phyloP scores from a whole-genome alignment of 2,888 invertebrate genomes.

The Amphipyra tragopoginis region DNA sequence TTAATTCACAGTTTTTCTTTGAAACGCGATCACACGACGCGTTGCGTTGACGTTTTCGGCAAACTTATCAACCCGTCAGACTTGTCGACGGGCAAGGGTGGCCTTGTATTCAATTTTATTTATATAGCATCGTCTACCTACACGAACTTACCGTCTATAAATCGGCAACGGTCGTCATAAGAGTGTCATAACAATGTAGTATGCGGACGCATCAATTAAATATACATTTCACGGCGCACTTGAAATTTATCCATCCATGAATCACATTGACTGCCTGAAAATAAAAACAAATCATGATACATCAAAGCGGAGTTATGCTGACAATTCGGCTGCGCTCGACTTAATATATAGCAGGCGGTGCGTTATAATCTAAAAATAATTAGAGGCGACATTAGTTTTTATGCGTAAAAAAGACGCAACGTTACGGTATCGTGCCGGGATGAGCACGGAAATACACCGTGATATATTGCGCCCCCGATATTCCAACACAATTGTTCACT shows the following conservation, averaged over 20 bases:
- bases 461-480: slow-evolving; percentile 82
- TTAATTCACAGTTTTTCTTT: slow-evolving; percentile 88
- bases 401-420: slow-evolving; percentile 87
- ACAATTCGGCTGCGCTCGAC: slow-evolving; percentile 87
- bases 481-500: slow-evolving; percentile 80
- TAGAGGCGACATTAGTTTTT: slow-evolving; percentile 89
- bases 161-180: slow-evolving; percentile 67
- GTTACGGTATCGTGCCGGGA: slow-evolving; percentile 76
- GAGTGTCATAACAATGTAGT: slow-evolving; percentile 81
- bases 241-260: slow-evolving; percentile 87
- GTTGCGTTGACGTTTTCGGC: slow-evolving; percentile 79
- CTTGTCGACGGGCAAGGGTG: slow-evolving; percentile 63
- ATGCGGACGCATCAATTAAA: slow-evolving; percentile 83
- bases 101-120: slow-evolving; percentile 59
- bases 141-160: slow-evolving; percentile 56
- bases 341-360: slow-evolving; percentile 88
- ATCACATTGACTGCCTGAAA: slow-evolving; percentile 85
- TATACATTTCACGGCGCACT: slow-evolving; percentile 81
- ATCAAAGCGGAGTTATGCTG: slow-evolving; percentile 89
- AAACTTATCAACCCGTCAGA: slow-evolving; percentile 77
- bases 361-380: slow-evolving; percentile 90
- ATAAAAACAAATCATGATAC: slow-evolving; percentile 89
- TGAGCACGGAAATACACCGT: slow-evolving; percentile 85
- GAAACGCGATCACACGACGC: slow-evolving; percentile 78
- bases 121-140: slow-evolving; percentile 45